Percentiles rank a stretch among this genome's conserved stretches.
Conservation (phyloP, 2,797 vertebrate species). For the Buphagus erythrorhynchus region DNA sequence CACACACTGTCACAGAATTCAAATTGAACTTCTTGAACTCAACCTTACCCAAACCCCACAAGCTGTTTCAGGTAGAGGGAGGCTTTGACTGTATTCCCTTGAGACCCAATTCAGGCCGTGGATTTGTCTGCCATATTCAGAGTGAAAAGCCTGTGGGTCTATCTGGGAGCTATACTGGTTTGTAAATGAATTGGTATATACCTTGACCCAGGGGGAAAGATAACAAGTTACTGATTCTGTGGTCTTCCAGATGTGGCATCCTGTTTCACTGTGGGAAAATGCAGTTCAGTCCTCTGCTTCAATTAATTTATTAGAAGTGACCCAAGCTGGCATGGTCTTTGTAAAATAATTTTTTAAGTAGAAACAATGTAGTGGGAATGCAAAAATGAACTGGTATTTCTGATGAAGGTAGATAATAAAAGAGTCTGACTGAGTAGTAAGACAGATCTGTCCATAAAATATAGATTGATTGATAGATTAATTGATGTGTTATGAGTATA, state of each 20-base stretch:
- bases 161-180: not conserved
- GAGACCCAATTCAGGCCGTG: not conserved
- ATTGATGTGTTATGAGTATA: not conserved
- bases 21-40: not conserved
- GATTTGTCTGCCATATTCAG: not conserved
- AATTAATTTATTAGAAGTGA: not conserved
- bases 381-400: not conserved
- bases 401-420: not conserved
- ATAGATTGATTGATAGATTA: not conserved
- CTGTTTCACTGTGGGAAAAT: not conserved
- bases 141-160: not conserved
- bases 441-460: not conserved
- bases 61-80: not conserved
- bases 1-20: rapidly evolving
- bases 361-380: not conserved
- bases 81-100: not conserved
- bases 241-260: not conserved
- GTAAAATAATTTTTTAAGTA: not conserved
- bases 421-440: not conserved
- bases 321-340: not conserved
- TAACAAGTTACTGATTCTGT: not conserved
- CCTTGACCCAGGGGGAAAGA: not conserved
- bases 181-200: not conserved
- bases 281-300: not conserved
- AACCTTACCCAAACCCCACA: not conserved